These are phyloP conservation scores for Tympanuchus pallidicinctus DNA, from an alignment of 2,113 vertebrate species.

Conservation along the genomic window DNA sequence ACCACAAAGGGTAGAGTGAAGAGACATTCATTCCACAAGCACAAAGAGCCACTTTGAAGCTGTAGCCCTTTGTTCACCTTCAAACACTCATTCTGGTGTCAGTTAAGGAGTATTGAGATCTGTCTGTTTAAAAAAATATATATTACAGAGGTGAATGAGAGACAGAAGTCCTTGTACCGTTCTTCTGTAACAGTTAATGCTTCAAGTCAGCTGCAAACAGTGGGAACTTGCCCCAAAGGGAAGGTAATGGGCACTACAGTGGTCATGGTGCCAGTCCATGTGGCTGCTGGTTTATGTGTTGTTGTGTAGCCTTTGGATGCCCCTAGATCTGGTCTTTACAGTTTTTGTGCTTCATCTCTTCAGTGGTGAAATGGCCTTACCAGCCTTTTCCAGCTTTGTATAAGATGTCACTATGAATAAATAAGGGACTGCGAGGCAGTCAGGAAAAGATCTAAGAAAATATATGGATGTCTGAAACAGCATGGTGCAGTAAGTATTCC, in stretches of 20 bases:
- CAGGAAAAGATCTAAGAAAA: not conserved
- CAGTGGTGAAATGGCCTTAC: not conserved
- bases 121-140: not conserved
- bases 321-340: not conserved
- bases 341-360: not conserved
- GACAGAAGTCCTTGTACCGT: not conserved
- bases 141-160: not conserved
- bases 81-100: constrained; percentile 7
- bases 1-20: constrained; percentile 19
- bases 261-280: not conserved
- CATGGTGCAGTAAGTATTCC: fast-evolving
- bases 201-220: not conserved
- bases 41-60: constrained; percentile 54
- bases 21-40: constrained; percentile 7
- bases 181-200: not conserved
- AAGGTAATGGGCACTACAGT: not conserved
- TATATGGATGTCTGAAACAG: not conserved
- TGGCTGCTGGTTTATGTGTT: fast-evolving
- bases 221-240: not conserved
- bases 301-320: not conserved
- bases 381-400: not conserved
- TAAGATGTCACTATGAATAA: not conserved
- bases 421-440: not conserved
- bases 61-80: constrained; percentile 6
- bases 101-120: constrained; percentile 44